These are phyloP conservation scores for Stramonita haemastoma DNA, from an alignment of 2,888 invertebrate genomes.

Conservation along the genomic window DNA sequence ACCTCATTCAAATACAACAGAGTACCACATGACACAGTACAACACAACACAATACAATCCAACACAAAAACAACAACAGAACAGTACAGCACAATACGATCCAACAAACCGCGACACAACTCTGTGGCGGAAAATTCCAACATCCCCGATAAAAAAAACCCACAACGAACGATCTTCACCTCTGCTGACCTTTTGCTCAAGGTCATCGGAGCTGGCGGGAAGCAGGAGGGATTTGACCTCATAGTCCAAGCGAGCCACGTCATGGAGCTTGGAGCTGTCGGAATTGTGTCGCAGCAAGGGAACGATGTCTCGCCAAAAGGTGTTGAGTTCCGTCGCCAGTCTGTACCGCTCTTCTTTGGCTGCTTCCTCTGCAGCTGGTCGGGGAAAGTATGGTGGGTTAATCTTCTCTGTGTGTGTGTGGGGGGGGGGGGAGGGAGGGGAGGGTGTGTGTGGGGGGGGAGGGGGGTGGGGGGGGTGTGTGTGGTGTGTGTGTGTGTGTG, in stretches of 20 bases:
- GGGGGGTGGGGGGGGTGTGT: too few species aligned
- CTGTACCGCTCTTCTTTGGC: constrained; percentile 55
- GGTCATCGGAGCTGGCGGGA: constrained; percentile 69
- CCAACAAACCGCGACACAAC: too few species aligned
- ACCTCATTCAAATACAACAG: too few species aligned
- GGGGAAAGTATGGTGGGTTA: background rate
- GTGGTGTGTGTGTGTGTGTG: too few species aligned
- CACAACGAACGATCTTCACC: background rate
- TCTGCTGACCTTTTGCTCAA: constrained; percentile 70
- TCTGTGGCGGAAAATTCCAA: too few species aligned
- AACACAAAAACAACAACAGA: too few species aligned
- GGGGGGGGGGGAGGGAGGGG: too few species aligned
- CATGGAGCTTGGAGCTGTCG: constrained; percentile 66
- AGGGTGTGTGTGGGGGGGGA: too few species aligned
- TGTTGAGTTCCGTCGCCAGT: constrained; percentile 61
- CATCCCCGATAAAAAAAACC: background rate
- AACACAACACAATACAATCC: too few species aligned
- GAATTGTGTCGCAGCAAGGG: constrained; percentile 67
- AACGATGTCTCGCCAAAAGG: constrained; percentile 74
- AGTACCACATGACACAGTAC: too few species aligned
- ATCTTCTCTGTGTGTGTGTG: background rate
- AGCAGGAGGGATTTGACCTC: constrained; percentile 69
- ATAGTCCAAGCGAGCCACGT: constrained; percentile 72
- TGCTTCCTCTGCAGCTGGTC: constrained; percentile 65
- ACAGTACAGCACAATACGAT: too few species aligned